Evolutionary conservation across 2,113 vertebrate genomes (phyloP), one percentile per base, ranked within the genome.

Genomic region (Taurulus bubalis): DNA sequence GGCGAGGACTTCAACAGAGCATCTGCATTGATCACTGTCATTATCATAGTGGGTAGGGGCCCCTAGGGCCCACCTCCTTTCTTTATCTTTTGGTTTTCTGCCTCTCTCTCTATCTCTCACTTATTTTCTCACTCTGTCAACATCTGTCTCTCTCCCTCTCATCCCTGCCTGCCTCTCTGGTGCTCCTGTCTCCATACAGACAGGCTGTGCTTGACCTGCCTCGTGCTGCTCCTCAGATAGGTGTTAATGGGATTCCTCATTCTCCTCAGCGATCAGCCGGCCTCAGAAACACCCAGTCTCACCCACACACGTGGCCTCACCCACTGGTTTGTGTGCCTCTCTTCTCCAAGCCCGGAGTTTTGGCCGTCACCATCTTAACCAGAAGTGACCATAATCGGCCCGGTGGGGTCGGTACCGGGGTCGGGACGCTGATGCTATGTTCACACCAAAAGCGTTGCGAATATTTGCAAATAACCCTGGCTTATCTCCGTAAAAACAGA

Each of bases 141-240:
- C 32, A 55, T 26, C 60, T 38, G 40, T 51, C 36, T 24, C 18
- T 36, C 51, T 51, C 8, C 12, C 5, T 59, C 20, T 75, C 36
- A 7, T 18, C 14, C 38, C 12, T 56, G 9, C 10, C 53, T 56
- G 6, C 10, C 53, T 56, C n/a, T 26, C 4, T 14, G 30, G 59
- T n/a, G 71, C 22, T 3, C 49, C 59, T 59, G 71, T 71, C 71
- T 85, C 71, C 71, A 80, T 80, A 80, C 67, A 80, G 67, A 69
- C 49, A 64, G 59, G 18, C 53, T 72, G 40, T 42, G 62, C 63
- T 78, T 73, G 60, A 71, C 62, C 51, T 66, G 30, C 42, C 77
- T 59, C 59, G 71, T 76, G 77, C 67, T 66, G 55, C 40, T 28
- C 40, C 71, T 67, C 66, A 80, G 77, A 85, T 60, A 85, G 72